A percentile compares a stretch with the other conserved stretches of the same genome.
These are phyloP conservation scores for Acleris sparsana DNA, from an alignment of 2,888 invertebrate genomes.

Conservation along the genomic window DNA sequence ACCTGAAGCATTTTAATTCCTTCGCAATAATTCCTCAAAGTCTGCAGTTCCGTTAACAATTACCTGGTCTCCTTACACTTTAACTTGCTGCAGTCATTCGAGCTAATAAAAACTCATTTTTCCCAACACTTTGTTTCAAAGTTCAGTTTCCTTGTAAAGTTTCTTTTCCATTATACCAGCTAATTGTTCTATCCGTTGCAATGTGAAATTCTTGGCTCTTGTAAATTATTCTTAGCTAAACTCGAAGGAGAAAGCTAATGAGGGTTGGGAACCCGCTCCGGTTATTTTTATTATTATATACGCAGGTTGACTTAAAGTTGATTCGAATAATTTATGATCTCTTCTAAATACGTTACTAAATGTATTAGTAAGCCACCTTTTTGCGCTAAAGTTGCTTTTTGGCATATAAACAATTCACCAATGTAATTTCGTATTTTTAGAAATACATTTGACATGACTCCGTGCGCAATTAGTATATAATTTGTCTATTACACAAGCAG, in stretches of 20 bases:
- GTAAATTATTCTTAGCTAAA: conserved; percentile 36
- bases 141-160: conserved; percentile 39
- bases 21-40: conserved; percentile 8
- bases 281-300: conserved; percentile 13
- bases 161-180: conserved; percentile 44
- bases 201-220: conserved; percentile 43
- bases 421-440: too few species aligned
- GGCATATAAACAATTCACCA: too few species aligned
- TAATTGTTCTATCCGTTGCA: conserved; percentile 46
- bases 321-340: too few species aligned
- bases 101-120: conserved; percentile 30
- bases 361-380: too few species aligned
- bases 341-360: too few species aligned
- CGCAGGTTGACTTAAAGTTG: neutral
- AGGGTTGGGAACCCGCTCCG: conserved; percentile 2
- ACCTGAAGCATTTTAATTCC: conserved; percentile 5
- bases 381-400: too few species aligned
- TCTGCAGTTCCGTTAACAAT: conserved; percentile 20
- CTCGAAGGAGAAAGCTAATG: conserved; percentile 21
- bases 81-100: conserved; percentile 10
- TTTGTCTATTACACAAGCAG: too few species aligned
- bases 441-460: too few species aligned
- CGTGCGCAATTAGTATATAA: too few species aligned
- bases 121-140: conserved; percentile 31
- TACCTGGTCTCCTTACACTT: conserved; percentile 7